Conservation (phyloP, 2,888 invertebrate species). For the Aphidoletes aphidimyza region DNA sequence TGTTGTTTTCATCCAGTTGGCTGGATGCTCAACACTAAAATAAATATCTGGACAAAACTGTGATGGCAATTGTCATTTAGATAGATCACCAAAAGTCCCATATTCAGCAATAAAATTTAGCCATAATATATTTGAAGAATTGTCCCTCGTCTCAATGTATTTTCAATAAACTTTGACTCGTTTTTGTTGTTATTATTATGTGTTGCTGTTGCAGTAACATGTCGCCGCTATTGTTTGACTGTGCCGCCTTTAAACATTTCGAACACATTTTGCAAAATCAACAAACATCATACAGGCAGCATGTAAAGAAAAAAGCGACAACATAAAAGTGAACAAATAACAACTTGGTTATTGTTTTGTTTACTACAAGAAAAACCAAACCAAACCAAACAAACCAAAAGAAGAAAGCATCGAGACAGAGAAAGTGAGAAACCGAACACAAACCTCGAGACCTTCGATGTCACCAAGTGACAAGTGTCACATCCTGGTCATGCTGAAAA, state of each 20-base stretch:
- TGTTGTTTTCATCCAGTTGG: neutral
- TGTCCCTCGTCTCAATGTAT: neutral
- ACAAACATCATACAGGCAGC: neutral
- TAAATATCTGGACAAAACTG: neutral
- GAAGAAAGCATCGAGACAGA: neutral
- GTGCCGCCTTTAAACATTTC: neutral
- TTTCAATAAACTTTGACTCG: neutral
- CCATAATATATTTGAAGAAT: neutral
- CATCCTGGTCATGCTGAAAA: conserved; percentile 16
- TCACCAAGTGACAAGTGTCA: conserved; percentile 20
- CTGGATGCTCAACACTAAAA: neutral
- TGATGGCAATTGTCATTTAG: neutral
- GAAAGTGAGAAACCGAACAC: neutral
- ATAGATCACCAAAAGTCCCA: neutral
- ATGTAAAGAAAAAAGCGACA: neutral
- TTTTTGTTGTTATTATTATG: neutral
- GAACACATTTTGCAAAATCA: conserved; percentile 1
- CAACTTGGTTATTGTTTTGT: neutral
- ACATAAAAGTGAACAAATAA: neutral
- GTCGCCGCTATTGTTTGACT: neutral
- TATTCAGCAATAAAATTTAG: neutral
- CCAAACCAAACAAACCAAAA: neutral
- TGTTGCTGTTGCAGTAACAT: neutral
- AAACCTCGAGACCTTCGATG: neutral
- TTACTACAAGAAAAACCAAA: neutral